Evolutionary conservation across 2,113 vertebrate genomes (phyloP).

Genomic region (Gymnocephalus cernua): DNA sequence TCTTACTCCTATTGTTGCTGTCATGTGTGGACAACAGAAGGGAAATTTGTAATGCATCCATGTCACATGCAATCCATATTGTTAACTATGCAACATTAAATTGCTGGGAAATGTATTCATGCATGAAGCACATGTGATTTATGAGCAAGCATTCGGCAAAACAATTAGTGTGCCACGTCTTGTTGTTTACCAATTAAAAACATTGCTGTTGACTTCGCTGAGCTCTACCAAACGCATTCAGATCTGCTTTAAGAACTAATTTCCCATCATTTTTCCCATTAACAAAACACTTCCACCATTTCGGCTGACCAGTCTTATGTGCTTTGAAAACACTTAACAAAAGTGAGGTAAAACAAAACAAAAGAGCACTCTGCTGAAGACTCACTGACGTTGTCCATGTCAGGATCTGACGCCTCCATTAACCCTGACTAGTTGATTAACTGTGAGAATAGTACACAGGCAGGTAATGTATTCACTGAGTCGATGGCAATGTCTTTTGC

Average conservation of each 20-base stretch:
- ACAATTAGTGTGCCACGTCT: conserved; percentile 30
- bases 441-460: conserved; percentile 60
- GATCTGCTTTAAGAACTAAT: not conserved
- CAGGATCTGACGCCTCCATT: conserved; percentile 68
- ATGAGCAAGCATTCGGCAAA: not conserved
- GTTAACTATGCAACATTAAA: conserved; percentile 12
- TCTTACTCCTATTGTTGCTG: not conserved
- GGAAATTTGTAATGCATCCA: not conserved
- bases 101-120: not conserved
- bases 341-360: not conserved
- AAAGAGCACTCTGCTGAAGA: conserved; percentile 25
- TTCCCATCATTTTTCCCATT: not conserved
- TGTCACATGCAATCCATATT: not conserved
- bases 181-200: conserved; percentile 36
- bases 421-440: conserved; percentile 75
- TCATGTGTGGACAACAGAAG: conserved; percentile 4
- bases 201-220: not conserved
- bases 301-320: conserved; percentile 20
- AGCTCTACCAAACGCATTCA: not conserved
- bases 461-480: conserved; percentile 72
- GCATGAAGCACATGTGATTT: conserved; percentile 3
- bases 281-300: not conserved
- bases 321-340: conserved; percentile 44
- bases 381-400: conserved; percentile 50
- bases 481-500: conserved; percentile 67